These are phyloP conservation scores for Tiphia femorata DNA, from an alignment of 2,888 invertebrate genomes.

Conservation along the genomic window DNA sequence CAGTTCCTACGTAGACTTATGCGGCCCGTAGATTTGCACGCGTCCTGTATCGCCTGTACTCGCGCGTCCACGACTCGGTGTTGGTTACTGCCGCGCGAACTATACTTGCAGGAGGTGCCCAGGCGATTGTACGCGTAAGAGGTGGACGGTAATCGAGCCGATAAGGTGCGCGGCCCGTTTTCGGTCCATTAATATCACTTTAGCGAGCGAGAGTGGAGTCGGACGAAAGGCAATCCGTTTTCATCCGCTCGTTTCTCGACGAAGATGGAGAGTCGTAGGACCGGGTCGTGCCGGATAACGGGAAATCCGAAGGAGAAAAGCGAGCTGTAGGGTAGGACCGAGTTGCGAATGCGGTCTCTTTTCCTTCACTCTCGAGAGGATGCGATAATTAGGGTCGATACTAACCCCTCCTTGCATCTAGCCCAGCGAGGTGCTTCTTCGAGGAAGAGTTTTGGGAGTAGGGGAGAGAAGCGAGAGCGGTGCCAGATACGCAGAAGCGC, in stretches of 20 bases:
- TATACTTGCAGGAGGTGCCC: too few relatives aligned
- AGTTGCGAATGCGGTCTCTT: slow-evolving; percentile 14
- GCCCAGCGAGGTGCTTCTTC: too few relatives aligned
- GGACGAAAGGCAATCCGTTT: slow-evolving; percentile 51
- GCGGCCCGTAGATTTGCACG: slow-evolving; percentile 5
- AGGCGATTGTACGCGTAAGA: neutral
- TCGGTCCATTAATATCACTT: slow-evolving; percentile 56
- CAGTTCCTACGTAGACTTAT: slow-evolving; percentile 4
- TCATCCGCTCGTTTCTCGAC: slow-evolving; percentile 40
- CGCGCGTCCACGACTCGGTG: neutral
- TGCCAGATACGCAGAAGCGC: neutral
- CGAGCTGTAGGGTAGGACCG: neutral
- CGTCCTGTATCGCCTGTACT: neutral
- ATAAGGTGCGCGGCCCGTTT: slow-evolving; percentile 32
- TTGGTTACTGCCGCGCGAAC: too few relatives aligned
- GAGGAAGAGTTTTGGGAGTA: neutral
- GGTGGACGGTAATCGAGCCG: slow-evolving; percentile 2
- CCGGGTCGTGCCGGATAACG: neutral
- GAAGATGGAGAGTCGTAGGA: slow-evolving; percentile 2
- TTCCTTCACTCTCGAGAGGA: slow-evolving; percentile 20
- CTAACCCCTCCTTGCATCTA: too few relatives aligned
- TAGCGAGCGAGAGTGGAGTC: slow-evolving; percentile 40
- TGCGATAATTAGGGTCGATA: slow-evolving; percentile 52
- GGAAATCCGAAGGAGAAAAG: neutral
- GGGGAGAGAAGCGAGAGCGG: neutral